These are phyloP conservation scores for Bucorvus abyssinicus DNA, from an alignment of 2,797 vertebrate genomes.

Conservation along the genomic window DNA sequence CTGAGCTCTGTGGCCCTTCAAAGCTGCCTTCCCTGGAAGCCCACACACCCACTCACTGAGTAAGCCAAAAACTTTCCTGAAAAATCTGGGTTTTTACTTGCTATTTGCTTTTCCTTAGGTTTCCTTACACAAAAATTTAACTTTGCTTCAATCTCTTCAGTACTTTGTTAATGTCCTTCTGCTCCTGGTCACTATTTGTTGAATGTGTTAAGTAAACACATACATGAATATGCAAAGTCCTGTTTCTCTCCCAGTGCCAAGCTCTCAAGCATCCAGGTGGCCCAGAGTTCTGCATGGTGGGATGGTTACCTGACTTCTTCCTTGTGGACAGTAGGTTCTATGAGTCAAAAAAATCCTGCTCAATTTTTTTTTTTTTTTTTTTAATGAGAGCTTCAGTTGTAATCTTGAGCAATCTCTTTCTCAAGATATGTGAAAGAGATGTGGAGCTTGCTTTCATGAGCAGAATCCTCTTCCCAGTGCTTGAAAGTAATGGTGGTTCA, in stretches of 20 bases:
- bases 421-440: not conserved
- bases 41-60: not conserved
- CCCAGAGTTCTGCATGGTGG: accelerated
- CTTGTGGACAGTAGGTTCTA: not conserved
- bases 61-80: not conserved
- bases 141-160: not conserved
- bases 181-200: not conserved
- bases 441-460: not conserved
- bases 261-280: not conserved
- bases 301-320: not conserved
- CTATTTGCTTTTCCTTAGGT: not conserved
- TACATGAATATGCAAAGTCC: not conserved
- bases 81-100: not conserved
- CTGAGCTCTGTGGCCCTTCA: not conserved
- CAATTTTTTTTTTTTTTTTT: not conserved
- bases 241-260: not conserved
- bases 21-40: not conserved
- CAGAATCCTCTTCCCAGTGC: not conserved
- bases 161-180: not conserved
- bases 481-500: not conserved
- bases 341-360: not conserved
- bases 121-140: not conserved
- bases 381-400: not conserved
- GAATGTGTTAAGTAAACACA: not conserved
- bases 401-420: not conserved